Conservation (phyloP, 2,888 invertebrate species). For the Gasteruption jaculator region DNA sequence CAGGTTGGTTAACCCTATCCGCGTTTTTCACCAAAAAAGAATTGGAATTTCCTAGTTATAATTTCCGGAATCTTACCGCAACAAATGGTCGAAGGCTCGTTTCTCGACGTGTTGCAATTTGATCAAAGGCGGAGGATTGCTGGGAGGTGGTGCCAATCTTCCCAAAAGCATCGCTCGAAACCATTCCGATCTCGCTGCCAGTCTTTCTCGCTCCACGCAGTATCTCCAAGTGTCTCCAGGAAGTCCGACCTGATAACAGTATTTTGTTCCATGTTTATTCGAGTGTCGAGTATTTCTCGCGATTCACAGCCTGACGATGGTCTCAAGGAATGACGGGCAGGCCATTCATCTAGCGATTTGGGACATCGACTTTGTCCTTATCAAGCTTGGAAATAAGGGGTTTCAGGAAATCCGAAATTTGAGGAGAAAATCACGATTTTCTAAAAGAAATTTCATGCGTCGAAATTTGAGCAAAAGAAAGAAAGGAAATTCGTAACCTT, state of each 20-base stretch:
- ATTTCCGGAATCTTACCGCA: constrained; percentile 49
- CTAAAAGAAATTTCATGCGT: too few relatives aligned
- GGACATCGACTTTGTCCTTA: too few relatives aligned
- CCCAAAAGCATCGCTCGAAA: constrained; percentile 60
- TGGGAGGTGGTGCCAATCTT: constrained; percentile 44
- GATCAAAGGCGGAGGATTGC: constrained; percentile 50
- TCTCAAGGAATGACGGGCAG: too few relatives aligned
- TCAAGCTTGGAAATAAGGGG: too few relatives aligned
- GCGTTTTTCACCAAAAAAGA: neutral
- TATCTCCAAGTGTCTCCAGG: constrained; percentile 65
- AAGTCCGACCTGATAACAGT: constrained; percentile 60
- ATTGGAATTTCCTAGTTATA: neutral
- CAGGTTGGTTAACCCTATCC: too few relatives aligned
- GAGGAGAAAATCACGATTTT: too few relatives aligned
- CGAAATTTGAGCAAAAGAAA: too few relatives aligned
- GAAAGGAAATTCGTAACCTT: too few relatives aligned
- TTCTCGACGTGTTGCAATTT: constrained; percentile 62
- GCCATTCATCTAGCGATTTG: too few relatives aligned
- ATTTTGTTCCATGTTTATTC: constrained; percentile 2
- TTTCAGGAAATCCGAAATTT: too few relatives aligned
- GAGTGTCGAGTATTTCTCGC: too few relatives aligned
- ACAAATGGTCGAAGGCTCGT: constrained; percentile 64
- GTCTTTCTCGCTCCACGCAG: constrained; percentile 63
- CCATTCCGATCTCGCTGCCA: constrained; percentile 62
- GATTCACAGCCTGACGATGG: too few relatives aligned